Conservation (phyloP, 2,797 vertebrate species). For the Sebastes elongatus region DNA sequence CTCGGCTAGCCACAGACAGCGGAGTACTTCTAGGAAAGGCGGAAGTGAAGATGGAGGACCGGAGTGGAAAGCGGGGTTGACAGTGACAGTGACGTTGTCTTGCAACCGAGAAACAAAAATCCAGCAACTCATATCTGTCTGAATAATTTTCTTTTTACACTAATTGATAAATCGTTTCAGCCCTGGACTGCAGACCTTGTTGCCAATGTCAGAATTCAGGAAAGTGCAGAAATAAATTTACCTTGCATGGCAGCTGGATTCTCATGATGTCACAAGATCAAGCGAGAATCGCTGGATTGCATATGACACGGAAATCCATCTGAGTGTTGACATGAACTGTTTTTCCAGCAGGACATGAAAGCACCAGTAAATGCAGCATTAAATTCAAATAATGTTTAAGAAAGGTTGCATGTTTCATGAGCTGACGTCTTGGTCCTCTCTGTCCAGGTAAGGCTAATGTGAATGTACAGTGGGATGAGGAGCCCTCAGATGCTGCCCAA, state of each 20-base stretch:
- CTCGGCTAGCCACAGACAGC: not conserved
- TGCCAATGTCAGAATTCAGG: not conserved
- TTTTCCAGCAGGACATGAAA: not conserved
- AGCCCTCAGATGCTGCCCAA: slow-evolving; percentile 80
- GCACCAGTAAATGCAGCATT: not conserved
- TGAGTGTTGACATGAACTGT: not conserved
- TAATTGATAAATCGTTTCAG: not conserved
- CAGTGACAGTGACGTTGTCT: not conserved
- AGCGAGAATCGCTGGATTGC: no score
- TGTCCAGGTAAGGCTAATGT: slow-evolving; percentile 90
- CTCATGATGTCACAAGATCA: no score
- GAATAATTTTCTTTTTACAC: not conserved
- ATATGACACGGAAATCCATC: no score
- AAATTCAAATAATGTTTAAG: not conserved
- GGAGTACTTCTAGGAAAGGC: not conserved
- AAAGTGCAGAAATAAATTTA: not conserved
- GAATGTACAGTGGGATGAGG: slow-evolving; percentile 93
- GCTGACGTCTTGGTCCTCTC: not conserved
- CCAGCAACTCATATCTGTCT: not conserved
- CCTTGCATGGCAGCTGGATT: no score
- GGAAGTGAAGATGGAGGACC: not conserved
- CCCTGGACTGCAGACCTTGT: not conserved
- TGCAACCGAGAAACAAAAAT: not conserved
- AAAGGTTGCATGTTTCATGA: not conserved
- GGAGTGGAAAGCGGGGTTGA: not conserved